Percentiles rank a stretch among this genome's conserved stretches.
These are phyloP conservation scores for Entomyzon cyanotis DNA, from an alignment of 2,113 vertebrate genomes.

Conservation along the genomic window DNA sequence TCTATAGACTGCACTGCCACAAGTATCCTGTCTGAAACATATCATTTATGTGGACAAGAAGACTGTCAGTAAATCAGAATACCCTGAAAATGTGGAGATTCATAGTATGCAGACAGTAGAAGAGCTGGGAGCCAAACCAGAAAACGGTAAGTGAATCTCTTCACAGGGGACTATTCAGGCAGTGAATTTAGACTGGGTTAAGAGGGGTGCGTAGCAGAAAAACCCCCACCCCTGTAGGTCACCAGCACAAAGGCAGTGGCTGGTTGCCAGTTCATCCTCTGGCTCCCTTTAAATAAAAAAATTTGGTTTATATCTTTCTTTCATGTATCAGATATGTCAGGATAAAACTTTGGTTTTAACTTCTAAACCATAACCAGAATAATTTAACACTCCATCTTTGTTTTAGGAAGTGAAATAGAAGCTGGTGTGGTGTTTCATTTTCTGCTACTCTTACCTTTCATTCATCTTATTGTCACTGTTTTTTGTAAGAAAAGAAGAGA, in stretches of 20 bases:
- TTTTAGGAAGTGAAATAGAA: background rate
- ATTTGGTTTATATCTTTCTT: background rate
- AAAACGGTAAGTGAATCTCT: constrained; percentile 85
- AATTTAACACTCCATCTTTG: background rate
- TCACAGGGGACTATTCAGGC: background rate
- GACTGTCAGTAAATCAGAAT: constrained; percentile 79
- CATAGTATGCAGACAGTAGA: constrained; percentile 88
- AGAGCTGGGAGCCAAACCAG: constrained; percentile 86
- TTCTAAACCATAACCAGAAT: background rate
- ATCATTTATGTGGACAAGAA: constrained; percentile 92
- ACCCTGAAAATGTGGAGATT: constrained; percentile 83
- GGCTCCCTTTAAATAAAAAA: background rate
- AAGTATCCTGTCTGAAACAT: constrained; percentile 83
- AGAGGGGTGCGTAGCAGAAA: background rate
- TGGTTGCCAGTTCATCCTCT: background rate
- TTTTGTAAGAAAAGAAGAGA: background rate
- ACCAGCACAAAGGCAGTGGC: background rate
- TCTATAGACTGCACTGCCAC: constrained; percentile 78
- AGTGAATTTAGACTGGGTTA: background rate
- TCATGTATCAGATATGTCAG: background rate
- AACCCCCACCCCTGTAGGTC: background rate
- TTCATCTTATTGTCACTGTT: background rate
- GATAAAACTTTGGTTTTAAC: background rate
- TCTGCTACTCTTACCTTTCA: background rate
- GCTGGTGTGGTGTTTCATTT: background rate